A percentile compares a stretch with the other conserved stretches of the same genome.
These are phyloP conservation scores for Nesogale talazaci DNA, from an alignment of 2,113 vertebrate species.

Conservation along the genomic window DNA sequence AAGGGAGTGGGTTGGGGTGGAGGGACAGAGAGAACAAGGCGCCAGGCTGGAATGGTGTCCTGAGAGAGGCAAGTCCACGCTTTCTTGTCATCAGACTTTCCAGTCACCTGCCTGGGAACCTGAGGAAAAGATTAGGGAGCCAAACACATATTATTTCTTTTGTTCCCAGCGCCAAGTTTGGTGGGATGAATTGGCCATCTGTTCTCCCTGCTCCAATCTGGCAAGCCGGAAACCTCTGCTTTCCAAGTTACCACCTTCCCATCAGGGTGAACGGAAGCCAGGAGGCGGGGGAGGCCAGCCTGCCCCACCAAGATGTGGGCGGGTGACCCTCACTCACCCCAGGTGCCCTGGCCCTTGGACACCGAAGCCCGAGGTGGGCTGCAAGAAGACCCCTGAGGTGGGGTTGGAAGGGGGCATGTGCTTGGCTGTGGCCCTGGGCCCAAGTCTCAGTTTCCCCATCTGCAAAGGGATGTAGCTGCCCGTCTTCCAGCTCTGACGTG, in stretches of 20 bases:
- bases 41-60: slow-evolving; percentile 56
- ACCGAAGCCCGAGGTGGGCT: rapidly evolving
- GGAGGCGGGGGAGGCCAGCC: slow-evolving; percentile 14
- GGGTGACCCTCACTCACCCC: rapidly evolving
- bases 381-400: neutral
- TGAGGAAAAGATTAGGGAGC: slow-evolving; percentile 85
- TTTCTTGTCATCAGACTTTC: slow-evolving; percentile 88
- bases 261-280: slow-evolving; percentile 81
- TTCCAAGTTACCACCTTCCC: slow-evolving; percentile 81
- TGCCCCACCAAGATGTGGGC: neutral
- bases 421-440: neutral
- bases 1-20: neutral
- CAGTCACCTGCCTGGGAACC: slow-evolving; percentile 88
- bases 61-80: slow-evolving; percentile 75
- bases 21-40: slow-evolving; percentile 61
- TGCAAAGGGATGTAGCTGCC: neutral
- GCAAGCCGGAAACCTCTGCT: slow-evolving; percentile 83
- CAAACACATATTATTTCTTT: slow-evolving; percentile 87
- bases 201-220: slow-evolving; percentile 81
- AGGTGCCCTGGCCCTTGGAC: neutral
- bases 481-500: neutral
- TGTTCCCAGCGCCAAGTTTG: slow-evolving; percentile 84
- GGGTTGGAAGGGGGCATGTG: no score
- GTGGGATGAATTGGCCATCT: slow-evolving; percentile 88
- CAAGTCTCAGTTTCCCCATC: neutral